Evolutionary conservation across 2,888 invertebrate species (phyloP).

Genomic region (Drosophila eohydei): DNA sequence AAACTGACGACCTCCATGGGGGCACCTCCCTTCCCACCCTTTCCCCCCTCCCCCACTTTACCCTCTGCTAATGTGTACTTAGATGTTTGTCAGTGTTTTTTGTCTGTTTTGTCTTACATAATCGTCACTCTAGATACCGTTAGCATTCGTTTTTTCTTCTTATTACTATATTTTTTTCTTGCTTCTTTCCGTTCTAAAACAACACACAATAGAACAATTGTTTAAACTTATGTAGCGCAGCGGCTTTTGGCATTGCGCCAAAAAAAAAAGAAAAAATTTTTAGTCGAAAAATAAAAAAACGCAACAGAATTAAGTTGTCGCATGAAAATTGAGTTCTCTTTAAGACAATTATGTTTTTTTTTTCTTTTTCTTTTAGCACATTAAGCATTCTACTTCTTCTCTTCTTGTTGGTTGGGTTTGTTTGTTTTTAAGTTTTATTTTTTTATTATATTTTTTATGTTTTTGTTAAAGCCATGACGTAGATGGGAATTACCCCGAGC

Average conservation of each 20-base stretch:
- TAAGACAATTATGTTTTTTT: constrained; percentile 32
- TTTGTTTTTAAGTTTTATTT: neutral
- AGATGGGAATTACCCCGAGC: constrained; percentile 57
- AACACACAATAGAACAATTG: constrained; percentile 79
- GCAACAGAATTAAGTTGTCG: constrained; percentile 31
- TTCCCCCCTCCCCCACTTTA: neutral
- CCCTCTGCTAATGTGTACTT: constrained; percentile 55
- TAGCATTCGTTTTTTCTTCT: constrained; percentile 42
- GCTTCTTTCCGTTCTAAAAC: constrained; percentile 64
- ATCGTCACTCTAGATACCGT: constrained; percentile 79
- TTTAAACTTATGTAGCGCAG: constrained; percentile 67
- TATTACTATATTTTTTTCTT: constrained; percentile 15
- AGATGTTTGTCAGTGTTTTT: constrained; percentile 68
- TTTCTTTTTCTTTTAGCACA: neutral
- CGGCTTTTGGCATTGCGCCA: constrained; percentile 70
- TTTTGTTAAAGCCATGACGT: constrained; percentile 54
- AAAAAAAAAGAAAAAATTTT: constrained; percentile 29
- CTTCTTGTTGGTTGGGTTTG: constrained; percentile 6
- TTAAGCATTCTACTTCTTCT: constrained; percentile 6
- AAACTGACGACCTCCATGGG: constrained; percentile 67
- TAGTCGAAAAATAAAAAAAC: constrained; percentile 18
- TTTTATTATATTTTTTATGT: neutral
- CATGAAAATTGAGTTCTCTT: constrained; percentile 41
- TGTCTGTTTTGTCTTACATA: constrained; percentile 76
- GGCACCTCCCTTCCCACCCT: no score